Evolutionary conservation across 2,888 invertebrate genomes (phyloP), one percentile per base, ranked within the genome.

Genomic region (Lucinisca nassula): DNA sequence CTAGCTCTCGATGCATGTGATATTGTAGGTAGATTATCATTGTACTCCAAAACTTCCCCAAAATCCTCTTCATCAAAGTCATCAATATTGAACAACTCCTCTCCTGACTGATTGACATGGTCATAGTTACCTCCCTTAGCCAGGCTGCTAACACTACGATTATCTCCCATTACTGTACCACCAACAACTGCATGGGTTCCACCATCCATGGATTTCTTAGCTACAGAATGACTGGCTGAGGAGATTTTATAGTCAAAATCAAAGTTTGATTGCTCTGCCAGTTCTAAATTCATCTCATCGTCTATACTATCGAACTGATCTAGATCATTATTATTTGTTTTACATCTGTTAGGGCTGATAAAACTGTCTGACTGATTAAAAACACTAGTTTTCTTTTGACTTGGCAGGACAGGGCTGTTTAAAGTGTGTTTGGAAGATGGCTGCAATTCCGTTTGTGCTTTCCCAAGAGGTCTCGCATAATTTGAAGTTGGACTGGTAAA

Each of bases 41-140:
- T 80, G 35, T 82, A 72, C 30, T 86, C 82, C 21, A 90, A 4
- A 58, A 90, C 83, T 58, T 84, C 75, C 58, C 85, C 83, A 40
- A 89, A 92, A 45, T 90, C 87, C 51, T 92, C 90, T 72, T 90
- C 92, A 32, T 80, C 84, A 85, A 88, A 87, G 2, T 90, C 87
- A 67, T 89, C 87, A 14, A 35, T 67, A 4, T 35, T 35, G 55
- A 87, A 85, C 45, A 82, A 27, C 61, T 85, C 84, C 61, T 84
- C 77, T 17, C 84, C 79, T 24, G 76, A 55, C 0, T 49, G 77
- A 40, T 87, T 83, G 24, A 72, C 77, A 55, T 61, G 51, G 32
- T 84, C 80, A 75, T 55, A 79, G 37, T 81, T 75, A 82, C 75
- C 73, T 72, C 82, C 82, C 72, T 51, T 49, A 21, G 24, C 49